Evolutionary conservation across 2,113 vertebrate genomes (phyloP).

Genomic region (Barbus barbus): DNA sequence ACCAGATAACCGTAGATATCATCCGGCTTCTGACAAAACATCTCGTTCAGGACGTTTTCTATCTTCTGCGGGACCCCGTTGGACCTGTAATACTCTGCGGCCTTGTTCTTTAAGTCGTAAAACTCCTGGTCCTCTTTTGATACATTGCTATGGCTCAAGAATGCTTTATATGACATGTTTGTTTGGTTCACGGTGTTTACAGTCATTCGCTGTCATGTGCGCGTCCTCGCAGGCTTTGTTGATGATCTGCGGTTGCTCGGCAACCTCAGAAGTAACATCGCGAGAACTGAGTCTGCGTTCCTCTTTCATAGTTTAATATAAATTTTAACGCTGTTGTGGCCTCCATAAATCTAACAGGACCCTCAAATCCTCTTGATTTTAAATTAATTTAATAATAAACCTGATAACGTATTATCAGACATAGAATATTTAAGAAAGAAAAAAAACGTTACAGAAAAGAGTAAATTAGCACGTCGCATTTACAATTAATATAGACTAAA

Average conservation of each 20-base stretch:
- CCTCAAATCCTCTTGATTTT: neutral
- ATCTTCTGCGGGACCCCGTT: conserved; percentile 71
- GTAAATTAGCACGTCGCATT: neutral
- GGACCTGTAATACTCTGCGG: conserved; percentile 74
- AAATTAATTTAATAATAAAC: neutral
- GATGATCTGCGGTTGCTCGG: conserved; percentile 53
- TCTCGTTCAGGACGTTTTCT: conserved; percentile 75
- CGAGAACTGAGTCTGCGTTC: conserved; percentile 47
- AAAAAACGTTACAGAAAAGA: neutral
- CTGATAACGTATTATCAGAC: neutral
- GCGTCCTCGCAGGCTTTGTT: conserved; percentile 28
- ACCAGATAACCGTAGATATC: conserved; percentile 85
- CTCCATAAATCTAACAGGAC: neutral
- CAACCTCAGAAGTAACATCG: conserved; percentile 51
- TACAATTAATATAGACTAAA: neutral
- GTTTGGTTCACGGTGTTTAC: neutral
- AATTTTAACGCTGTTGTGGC: neutral
- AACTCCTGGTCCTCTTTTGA: conserved; percentile 55
- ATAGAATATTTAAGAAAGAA: neutral
- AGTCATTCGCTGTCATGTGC: neutral
- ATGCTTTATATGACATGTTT: conserved; percentile 60
- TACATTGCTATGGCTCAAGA: neutral
- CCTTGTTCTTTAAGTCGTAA: conserved; percentile 60
- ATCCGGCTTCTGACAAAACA: conserved; percentile 68
- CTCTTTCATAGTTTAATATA: neutral